Conservation (phyloP, 2,888 invertebrate species). For the Heliconius cydno region DNA sequence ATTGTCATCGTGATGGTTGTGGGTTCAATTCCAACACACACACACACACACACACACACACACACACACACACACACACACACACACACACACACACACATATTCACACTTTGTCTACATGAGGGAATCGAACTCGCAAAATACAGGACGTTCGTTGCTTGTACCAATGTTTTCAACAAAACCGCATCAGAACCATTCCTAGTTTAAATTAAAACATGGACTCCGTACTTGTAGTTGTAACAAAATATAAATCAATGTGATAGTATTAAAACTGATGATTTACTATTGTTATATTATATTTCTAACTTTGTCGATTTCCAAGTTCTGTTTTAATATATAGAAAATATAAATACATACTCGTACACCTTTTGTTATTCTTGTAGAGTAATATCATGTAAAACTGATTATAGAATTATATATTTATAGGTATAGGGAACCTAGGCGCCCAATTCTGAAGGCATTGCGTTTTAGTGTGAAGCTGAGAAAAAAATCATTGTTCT, state of each 20-base stretch:
- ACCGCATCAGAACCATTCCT: not conserved
- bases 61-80: too few species aligned
- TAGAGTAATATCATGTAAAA: not conserved
- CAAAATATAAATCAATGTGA: conserved; percentile 59
- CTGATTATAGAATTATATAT: not conserved
- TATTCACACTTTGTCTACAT: too few species aligned
- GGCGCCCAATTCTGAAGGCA: too few species aligned
- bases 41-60: too few species aligned
- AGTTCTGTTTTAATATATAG: conserved; percentile 33
- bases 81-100: too few species aligned
- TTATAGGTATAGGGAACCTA: too few species aligned
- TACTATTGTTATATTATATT: conserved; percentile 47
- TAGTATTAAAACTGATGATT: conserved; percentile 52
- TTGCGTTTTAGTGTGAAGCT: too few species aligned
- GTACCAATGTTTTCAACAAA: not conserved
- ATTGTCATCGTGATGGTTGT: too few species aligned
- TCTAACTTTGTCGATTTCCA: conserved; percentile 34
- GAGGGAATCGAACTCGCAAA: too few species aligned
- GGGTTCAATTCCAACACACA: too few species aligned
- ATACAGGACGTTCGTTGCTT: too few species aligned
- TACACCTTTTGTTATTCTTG: not conserved
- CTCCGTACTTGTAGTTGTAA: conserved; percentile 56
- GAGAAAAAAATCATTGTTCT: not conserved
- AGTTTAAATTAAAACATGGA: conserved; percentile 42
- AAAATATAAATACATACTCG: not conserved